phyloP scores from a whole-genome alignment of 2,888 invertebrate species.

The Agonopterix alstromeriana region DNA sequence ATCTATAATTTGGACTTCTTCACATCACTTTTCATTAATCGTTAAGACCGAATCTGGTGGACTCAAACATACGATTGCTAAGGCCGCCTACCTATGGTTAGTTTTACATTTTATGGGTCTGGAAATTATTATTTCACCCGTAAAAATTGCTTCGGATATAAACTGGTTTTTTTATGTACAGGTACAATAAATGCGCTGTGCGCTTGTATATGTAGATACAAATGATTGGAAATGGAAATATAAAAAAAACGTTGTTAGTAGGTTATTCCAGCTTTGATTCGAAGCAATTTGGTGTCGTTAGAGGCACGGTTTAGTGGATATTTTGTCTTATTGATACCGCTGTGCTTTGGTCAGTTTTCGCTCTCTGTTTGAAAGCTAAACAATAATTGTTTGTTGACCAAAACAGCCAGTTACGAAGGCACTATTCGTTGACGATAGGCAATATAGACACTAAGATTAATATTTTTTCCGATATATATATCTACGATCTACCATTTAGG shows the following conservation, averaged over 20 bases:
- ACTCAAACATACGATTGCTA: background rate
- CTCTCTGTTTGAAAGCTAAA: constrained; percentile 25
- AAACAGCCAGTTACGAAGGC: background rate
- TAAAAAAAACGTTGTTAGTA: background rate
- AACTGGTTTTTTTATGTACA: background rate
- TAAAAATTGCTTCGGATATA: background rate
- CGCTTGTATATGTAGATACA: background rate
- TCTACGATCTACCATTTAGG: constrained; percentile 7
- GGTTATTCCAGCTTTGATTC: background rate
- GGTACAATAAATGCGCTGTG: background rate
- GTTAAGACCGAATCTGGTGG: too few species aligned
- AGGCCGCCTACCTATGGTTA: constrained; percentile 1
- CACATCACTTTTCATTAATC: too few species aligned
- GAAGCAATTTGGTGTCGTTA: constrained; percentile 13
- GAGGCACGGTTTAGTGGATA: constrained; percentile 5
- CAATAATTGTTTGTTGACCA: background rate
- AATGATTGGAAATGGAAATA: background rate
- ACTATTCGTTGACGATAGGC: constrained; percentile 10
- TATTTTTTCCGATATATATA: constrained; percentile 15
- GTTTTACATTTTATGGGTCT: constrained; percentile 5
- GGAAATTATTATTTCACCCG: constrained; percentile 2
- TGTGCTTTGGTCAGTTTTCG: constrained; percentile 27
- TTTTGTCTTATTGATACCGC: constrained; percentile 13
- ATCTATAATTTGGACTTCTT: too few species aligned
- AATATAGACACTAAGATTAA: constrained; percentile 42